Evolutionary conservation across 2,113 vertebrate species (phyloP).

Genomic region (Nestor notabilis): DNA sequence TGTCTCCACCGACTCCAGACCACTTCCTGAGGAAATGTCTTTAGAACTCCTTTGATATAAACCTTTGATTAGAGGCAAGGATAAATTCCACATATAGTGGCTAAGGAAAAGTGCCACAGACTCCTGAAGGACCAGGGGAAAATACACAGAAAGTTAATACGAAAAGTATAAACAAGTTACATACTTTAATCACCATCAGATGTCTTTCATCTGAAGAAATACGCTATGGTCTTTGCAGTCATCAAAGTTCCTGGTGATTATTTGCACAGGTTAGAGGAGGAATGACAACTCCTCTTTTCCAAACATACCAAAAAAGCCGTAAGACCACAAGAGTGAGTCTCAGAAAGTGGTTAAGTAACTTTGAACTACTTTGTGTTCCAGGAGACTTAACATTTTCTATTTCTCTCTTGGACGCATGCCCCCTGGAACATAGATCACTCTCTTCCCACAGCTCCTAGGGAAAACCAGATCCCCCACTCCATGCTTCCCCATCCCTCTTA

Average conservation of each 20-base stretch:
- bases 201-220: slow-evolving; percentile 34
- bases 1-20: not conserved
- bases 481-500: not conserved
- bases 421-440: not conserved
- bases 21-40: not conserved
- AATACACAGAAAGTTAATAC: not conserved
- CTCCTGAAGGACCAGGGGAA: not conserved
- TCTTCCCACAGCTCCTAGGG: not conserved
- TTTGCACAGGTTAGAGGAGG: slow-evolving; percentile 45
- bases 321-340: slow-evolving; percentile 22
- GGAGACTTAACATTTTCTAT: slow-evolving; percentile 22
- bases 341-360: slow-evolving; percentile 59
- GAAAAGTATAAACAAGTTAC: slow-evolving; percentile 32
- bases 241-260: slow-evolving; percentile 58
- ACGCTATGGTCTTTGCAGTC: not conserved
- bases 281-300: slow-evolving; percentile 46
- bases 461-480: not conserved
- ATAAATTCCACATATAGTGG: not conserved
- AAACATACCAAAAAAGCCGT: slow-evolving; percentile 6
- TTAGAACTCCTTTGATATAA: not conserved
- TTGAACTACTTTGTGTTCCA: slow-evolving; percentile 26
- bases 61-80: not conserved
- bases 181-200: not conserved
- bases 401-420: not conserved
- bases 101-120: not conserved